Conservation (phyloP, 1,140 invertebrate genomes). For the Caenorhabditis remanei region DNA sequence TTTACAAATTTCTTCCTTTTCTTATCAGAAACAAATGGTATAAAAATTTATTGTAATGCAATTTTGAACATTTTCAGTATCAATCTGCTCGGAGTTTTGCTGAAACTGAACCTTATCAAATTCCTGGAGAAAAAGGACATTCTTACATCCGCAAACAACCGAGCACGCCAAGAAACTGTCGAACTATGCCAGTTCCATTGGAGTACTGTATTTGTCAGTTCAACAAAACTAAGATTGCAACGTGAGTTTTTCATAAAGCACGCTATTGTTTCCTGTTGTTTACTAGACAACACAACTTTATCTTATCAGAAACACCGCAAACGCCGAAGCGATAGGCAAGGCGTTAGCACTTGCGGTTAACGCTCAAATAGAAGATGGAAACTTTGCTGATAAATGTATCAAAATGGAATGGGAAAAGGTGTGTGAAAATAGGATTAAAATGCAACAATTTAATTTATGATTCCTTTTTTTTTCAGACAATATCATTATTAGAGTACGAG, state of each 20-base stretch:
- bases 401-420: conserved; percentile 54
- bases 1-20: no score
- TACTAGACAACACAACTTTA: not conserved
- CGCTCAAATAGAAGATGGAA: conserved; percentile 6
- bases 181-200: conserved; percentile 34
- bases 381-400: conserved; percentile 14
- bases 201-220: conserved; percentile 61
- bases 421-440: not conserved
- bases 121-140: conserved; percentile 46
- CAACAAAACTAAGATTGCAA: conserved; percentile 13
- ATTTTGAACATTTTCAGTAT: conserved; percentile 40
- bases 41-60: not conserved
- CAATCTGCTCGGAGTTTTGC: conserved; percentile 35
- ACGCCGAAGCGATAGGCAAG: conserved; percentile 10
- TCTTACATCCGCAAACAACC: conserved; percentile 56
- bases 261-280: not conserved
- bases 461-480: not conserved
- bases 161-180: conserved; percentile 14
- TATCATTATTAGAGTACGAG: conserved; percentile 3
- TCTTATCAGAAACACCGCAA: conserved; percentile 27
- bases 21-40: not conserved
- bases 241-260: not conserved
- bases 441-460: not conserved
- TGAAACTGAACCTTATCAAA: not conserved
- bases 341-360: conserved; percentile 33